phyloP scores from a whole-genome alignment of 2,888 invertebrate genomes.

The Chaetogeoica ovagalla region DNA sequence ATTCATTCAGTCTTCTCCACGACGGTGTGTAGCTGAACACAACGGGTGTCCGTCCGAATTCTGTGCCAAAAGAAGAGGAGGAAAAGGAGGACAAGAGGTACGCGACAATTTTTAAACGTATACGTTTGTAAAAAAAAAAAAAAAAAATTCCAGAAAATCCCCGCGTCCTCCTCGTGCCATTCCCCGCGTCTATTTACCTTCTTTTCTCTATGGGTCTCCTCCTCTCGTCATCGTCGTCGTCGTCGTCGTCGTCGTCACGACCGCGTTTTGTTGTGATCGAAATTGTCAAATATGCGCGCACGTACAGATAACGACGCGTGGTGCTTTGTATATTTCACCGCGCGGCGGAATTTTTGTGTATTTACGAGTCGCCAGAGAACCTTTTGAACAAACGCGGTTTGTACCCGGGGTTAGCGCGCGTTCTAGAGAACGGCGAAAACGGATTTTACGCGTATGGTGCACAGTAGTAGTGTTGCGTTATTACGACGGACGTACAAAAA shows the following conservation, averaged over 20 bases:
- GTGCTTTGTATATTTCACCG: conserved; percentile 19
- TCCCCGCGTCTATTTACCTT: no score
- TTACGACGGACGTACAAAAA: conserved; percentile 4
- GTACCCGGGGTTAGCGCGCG: background rate
- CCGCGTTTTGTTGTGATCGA: background rate
- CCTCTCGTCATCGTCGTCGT: no score
- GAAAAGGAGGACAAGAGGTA: conserved; percentile 28
- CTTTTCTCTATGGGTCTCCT: no score
- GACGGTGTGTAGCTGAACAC: background rate
- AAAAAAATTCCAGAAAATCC: background rate
- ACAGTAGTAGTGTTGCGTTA: conserved; percentile 26
- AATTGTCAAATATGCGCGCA: background rate
- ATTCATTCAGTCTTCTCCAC: background rate
- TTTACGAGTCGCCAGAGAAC: conserved; percentile 48
- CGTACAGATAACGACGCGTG: background rate
- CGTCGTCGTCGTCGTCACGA: no score
- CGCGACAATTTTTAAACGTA: conserved; percentile 5
- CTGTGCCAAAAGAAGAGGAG: no score
- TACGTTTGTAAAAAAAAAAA: no score
- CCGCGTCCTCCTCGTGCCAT: background rate
- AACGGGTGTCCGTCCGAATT: background rate
- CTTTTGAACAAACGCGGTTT: conserved; percentile 41
- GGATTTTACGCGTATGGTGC: conserved; percentile 2
- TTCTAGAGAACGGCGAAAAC: conserved; percentile 8
- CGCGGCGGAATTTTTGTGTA: conserved; percentile 11